Conservation (phyloP, 2,113 vertebrate species). For the Hippocampus abdominalis region DNA sequence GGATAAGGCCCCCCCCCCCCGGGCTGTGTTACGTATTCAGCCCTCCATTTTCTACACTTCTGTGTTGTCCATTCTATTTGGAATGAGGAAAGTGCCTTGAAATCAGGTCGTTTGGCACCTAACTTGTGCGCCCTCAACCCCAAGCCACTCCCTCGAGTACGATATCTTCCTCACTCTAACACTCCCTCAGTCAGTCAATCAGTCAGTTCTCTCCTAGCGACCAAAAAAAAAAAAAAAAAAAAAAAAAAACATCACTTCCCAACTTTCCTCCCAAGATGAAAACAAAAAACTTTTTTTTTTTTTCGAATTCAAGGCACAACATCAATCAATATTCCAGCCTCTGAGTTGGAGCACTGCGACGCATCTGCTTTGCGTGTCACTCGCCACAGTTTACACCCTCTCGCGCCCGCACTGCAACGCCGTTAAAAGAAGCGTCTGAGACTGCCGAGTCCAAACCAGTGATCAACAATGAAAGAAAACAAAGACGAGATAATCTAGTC, state of each 20-base stretch:
- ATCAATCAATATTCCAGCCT: slow-evolving; percentile 68
- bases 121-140: slow-evolving; percentile 30
- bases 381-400: slow-evolving; percentile 39
- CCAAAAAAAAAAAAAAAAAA: slow-evolving; percentile 30
- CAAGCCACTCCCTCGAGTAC: slow-evolving; percentile 33
- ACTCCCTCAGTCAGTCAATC: slow-evolving; percentile 26
- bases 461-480: slow-evolving; percentile 70
- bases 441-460: slow-evolving; percentile 73
- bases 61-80: slow-evolving; percentile 36
- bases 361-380: slow-evolving; percentile 37
- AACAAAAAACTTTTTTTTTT: slow-evolving; percentile 35
- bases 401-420: slow-evolving; percentile 66
- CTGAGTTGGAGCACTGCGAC: slow-evolving; percentile 48
- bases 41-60: slow-evolving; percentile 33
- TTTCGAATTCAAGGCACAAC: slow-evolving; percentile 82
- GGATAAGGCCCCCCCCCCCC: slow-evolving; percentile 18
- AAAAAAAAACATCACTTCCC: slow-evolving; percentile 4
- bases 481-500: slow-evolving; percentile 69
- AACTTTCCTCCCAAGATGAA: background rate
- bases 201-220: slow-evolving; percentile 47
- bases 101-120: slow-evolving; percentile 68
- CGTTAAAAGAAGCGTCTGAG: slow-evolving; percentile 59
- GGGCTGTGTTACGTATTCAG: slow-evolving; percentile 20
- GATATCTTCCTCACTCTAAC: slow-evolving; percentile 20
- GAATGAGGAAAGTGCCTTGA: slow-evolving; percentile 60